These are phyloP conservation scores for Coluber constrictor DNA, from an alignment of 2,797 vertebrate genomes.

Conservation along the genomic window DNA sequence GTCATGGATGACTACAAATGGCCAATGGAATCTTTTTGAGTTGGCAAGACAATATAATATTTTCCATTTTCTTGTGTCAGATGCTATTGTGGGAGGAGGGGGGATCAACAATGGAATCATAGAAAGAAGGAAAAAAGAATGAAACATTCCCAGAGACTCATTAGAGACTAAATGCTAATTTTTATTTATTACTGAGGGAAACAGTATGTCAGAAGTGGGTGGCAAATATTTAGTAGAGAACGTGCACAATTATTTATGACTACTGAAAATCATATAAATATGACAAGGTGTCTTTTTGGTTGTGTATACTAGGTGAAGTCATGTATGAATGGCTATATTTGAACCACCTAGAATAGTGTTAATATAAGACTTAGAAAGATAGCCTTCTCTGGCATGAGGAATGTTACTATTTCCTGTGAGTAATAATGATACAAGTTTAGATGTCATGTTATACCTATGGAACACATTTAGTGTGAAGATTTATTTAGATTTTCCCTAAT, in stretches of 20 bases:
- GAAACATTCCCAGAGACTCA: conserved; percentile 9
- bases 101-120: conserved; percentile 11
- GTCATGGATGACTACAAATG: conserved; percentile 32
- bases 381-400: background rate
- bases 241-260: conserved; percentile 19
- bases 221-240: conserved; percentile 22
- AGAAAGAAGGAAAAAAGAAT: conserved; percentile 22
- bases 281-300: conserved; percentile 22
- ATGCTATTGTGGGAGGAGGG: background rate
- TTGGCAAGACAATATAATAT: conserved; percentile 11
- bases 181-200: conserved; percentile 36
- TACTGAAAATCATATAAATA: conserved; percentile 27
- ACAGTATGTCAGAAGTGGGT: conserved; percentile 16
- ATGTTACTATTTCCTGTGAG: background rate
- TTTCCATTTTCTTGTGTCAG: background rate
- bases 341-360: background rate
- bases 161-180: background rate
- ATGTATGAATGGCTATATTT: background rate
- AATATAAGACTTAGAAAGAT: background rate
- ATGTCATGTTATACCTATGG: background rate
- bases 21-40: conserved; percentile 35
- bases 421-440: background rate
- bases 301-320: background rate
- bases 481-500: background rate
- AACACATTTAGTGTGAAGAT: background rate